These are phyloP conservation scores for Phanerotoma sp. DNA, from an alignment of 2,888 invertebrate genomes.

Conservation along the genomic window DNA sequence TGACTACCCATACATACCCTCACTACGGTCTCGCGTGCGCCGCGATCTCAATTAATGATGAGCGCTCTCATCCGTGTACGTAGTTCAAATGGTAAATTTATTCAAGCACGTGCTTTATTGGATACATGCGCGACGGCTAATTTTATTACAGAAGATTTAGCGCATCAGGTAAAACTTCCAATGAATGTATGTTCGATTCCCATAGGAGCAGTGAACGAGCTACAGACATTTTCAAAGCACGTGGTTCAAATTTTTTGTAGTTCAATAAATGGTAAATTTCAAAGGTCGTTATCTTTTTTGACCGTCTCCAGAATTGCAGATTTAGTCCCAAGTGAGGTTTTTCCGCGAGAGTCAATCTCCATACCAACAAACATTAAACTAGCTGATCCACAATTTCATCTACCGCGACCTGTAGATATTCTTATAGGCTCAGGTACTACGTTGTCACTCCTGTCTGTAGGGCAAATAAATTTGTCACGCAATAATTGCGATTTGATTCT, in stretches of 20 bases:
- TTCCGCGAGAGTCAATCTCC: slow-evolving; percentile 16
- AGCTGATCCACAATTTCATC: slow-evolving; percentile 18
- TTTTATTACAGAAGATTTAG: slow-evolving; percentile 8
- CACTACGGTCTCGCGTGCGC: not conserved
- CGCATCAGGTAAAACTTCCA: not conserved
- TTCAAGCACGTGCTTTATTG: slow-evolving; percentile 18
- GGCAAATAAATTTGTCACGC: slow-evolving; percentile 16
- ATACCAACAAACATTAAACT: slow-evolving; percentile 7
- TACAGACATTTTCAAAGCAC: slow-evolving; percentile 14
- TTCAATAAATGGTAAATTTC: slow-evolving; percentile 5
- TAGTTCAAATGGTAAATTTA: slow-evolving; percentile 3
- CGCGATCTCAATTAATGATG: slow-evolving; percentile 14
- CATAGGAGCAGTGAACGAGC: slow-evolving; percentile 10
- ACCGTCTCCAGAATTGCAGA: slow-evolving; percentile 16
- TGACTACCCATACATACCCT: slow-evolving; percentile 7
- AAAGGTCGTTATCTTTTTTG: slow-evolving; percentile 2
- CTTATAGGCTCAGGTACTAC: slow-evolving; percentile 12
- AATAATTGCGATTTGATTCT: slow-evolving; percentile 13
- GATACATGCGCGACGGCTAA: slow-evolving; percentile 17
- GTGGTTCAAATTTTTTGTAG: not conserved
- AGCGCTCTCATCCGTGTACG: slow-evolving; percentile 14
- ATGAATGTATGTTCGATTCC: not conserved
- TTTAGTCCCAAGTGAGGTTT: slow-evolving; percentile 21
- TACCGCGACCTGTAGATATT: slow-evolving; percentile 12
- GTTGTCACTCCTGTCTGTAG: slow-evolving; percentile 17